Evolutionary conservation across 1,140 invertebrate species (phyloP).

Genomic region (Drosophila bocki): DNA sequence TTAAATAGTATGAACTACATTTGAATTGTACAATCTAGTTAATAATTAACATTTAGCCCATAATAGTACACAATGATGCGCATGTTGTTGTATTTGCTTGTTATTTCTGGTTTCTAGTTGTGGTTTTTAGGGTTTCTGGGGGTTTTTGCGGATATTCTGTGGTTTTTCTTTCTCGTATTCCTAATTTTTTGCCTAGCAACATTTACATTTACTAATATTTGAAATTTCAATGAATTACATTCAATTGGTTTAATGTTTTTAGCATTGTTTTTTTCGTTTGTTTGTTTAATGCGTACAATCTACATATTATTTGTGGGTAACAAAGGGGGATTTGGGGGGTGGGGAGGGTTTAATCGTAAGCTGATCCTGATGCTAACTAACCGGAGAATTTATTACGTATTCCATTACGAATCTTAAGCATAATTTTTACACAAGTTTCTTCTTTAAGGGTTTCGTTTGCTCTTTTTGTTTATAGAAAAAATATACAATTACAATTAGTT

Average conservation of each 20-base stretch:
- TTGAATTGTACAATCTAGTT: constrained; percentile 81
- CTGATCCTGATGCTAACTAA: constrained; percentile 50
- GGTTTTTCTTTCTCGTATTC: constrained; percentile 18
- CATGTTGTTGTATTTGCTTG: constrained; percentile 42
- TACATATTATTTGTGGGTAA: constrained; percentile 43
- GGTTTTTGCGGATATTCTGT: constrained; percentile 29
- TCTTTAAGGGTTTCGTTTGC: constrained; percentile 57
- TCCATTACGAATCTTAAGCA: constrained; percentile 60
- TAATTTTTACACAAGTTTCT: constrained; percentile 58
- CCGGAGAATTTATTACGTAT: constrained; percentile 64
- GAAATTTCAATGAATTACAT: constrained; percentile 73
- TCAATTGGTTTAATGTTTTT: constrained; percentile 54
- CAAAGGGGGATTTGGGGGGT: constrained; percentile 31
- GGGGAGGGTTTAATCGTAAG: constrained; percentile 1
- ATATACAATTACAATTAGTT: constrained; percentile 69
- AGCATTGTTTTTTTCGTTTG: background rate
- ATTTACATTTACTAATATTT: constrained; percentile 76
- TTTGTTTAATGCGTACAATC: constrained; percentile 37
- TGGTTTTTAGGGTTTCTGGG: constrained; percentile 2
- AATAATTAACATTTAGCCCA: constrained; percentile 83
- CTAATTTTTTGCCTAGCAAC: constrained; percentile 70
- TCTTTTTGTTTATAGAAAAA: constrained; percentile 43
- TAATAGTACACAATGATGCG: constrained; percentile 78
- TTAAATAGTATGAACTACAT: constrained; percentile 83
- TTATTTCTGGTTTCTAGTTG: constrained; percentile 26